Conservation (phyloP, 2,888 invertebrate genomes). For the Lasiommata megera region DNA sequence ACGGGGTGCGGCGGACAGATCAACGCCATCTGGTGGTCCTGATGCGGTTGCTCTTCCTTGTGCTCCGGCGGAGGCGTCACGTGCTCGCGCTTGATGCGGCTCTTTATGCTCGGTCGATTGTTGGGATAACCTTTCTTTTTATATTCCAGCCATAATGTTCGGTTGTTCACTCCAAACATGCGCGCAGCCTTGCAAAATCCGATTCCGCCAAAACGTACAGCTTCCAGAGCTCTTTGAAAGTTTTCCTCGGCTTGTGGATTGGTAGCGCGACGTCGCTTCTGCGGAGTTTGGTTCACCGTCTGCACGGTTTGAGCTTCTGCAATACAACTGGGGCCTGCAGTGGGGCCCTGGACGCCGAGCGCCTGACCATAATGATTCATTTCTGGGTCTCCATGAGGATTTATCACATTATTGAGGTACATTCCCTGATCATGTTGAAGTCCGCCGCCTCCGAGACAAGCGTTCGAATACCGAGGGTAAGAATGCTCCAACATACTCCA, state of each 20-base stretch:
- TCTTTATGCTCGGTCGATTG: constrained; percentile 89
- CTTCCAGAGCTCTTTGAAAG: constrained; percentile 90
- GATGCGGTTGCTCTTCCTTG: constrained; percentile 60
- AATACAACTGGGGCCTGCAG: constrained; percentile 59
- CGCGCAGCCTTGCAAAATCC: constrained; percentile 93
- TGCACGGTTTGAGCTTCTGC: constrained; percentile 52
- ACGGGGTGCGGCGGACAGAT: constrained; percentile 85
- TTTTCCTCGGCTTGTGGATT: constrained; percentile 93
- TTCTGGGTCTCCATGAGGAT: constrained; percentile 59
- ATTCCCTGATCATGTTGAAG: constrained; percentile 81
- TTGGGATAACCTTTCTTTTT: constrained; percentile 92
- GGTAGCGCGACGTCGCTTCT: constrained; percentile 86
- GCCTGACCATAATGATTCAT: constrained; percentile 65
- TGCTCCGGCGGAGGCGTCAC: constrained; percentile 82
- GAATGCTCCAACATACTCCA: constrained; percentile 93
- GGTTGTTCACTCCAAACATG: constrained; percentile 91
- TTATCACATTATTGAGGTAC: constrained; percentile 79
- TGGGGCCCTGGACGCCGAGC: constrained; percentile 62
- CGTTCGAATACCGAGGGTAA: constrained; percentile 87
- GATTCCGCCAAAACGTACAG: constrained; percentile 90
- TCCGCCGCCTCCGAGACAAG: constrained; percentile 82
- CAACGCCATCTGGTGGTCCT: constrained; percentile 73
- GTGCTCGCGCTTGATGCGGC: constrained; percentile 86
- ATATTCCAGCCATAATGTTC: constrained; percentile 92
- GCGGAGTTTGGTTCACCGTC: constrained; percentile 50